These are phyloP conservation scores for Lasiommata megera DNA, from an alignment of 2,888 invertebrate genomes.

Conservation along the genomic window DNA sequence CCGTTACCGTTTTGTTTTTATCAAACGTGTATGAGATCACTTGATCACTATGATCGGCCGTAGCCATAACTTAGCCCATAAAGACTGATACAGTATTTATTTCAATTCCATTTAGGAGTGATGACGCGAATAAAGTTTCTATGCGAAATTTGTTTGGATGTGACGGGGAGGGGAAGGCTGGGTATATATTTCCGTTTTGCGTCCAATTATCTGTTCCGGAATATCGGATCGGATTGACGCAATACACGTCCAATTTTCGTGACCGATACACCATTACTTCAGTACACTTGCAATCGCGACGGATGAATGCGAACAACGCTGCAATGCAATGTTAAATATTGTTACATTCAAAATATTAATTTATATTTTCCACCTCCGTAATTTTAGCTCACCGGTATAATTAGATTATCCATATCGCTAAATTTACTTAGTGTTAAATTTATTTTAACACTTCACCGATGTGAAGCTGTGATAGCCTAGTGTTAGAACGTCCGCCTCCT, in stretches of 20 bases:
- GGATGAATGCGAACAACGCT: neutral
- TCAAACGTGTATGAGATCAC: constrained; percentile 30
- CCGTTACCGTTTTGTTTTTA: constrained; percentile 29
- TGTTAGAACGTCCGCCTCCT: too few relatives aligned
- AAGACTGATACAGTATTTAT: constrained; percentile 33
- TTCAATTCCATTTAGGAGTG: constrained; percentile 33
- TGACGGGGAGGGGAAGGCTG: constrained; percentile 5
- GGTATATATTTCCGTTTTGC: constrained; percentile 11
- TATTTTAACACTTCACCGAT: too few relatives aligned
- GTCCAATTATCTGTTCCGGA: constrained; percentile 19
- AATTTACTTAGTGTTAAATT: too few relatives aligned
- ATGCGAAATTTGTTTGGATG: constrained; percentile 19
- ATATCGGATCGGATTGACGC: constrained; percentile 13
- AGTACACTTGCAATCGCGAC: neutral
- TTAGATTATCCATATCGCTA: too few relatives aligned
- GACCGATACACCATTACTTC: constrained; percentile 14
- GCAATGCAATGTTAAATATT: neutral
- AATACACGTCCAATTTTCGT: constrained; percentile 18
- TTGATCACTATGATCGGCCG: constrained; percentile 33
- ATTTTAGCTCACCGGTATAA: too few relatives aligned
- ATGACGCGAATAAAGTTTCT: constrained; percentile 32
- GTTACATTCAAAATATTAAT: neutral
- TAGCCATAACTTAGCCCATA: constrained; percentile 33
- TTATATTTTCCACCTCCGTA: neutral
- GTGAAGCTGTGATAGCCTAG: too few relatives aligned